These are phyloP conservation scores for Ifrita kowaldi DNA, from an alignment of 2,113 vertebrate genomes.

Conservation along the genomic window DNA sequence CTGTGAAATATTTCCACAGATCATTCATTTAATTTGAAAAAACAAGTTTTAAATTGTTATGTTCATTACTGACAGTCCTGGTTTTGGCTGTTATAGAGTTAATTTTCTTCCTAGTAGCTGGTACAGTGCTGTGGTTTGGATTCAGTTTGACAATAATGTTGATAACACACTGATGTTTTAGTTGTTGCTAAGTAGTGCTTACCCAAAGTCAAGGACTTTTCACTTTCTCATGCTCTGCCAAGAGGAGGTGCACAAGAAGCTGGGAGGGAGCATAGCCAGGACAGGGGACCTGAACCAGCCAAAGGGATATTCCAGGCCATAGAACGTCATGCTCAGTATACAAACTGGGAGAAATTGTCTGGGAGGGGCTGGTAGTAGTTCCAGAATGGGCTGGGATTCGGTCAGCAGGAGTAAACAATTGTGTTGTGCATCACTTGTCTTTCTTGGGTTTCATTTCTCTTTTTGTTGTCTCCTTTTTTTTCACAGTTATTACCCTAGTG, in stretches of 20 bases:
- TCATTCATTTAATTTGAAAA: neutral
- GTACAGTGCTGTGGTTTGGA: neutral
- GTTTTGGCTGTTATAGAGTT: neutral
- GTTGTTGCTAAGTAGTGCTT: neutral
- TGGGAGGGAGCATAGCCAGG: neutral
- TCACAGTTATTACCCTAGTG: neutral
- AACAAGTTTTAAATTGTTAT: neutral
- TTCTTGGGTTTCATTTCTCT: neutral
- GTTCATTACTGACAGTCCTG: neutral
- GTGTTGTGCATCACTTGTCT: neutral
- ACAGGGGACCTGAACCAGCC: neutral
- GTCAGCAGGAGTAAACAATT: neutral
- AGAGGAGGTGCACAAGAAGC: neutral
- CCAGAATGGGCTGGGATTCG: fast-evolving
- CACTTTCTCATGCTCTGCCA: neutral
- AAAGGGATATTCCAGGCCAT: neutral
- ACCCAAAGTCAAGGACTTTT: neutral
- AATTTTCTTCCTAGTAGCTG: neutral
- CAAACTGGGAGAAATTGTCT: neutral
- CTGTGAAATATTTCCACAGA: neutral
- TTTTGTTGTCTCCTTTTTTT: neutral
- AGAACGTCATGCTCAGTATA: neutral
- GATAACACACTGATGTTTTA: neutral
- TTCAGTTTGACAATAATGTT: neutral
- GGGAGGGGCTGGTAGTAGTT: neutral